These are phyloP conservation scores for Pocillopora meandrina DNA, from an alignment of 92 coral and sea anemone species.

Conservation along the genomic window DNA sequence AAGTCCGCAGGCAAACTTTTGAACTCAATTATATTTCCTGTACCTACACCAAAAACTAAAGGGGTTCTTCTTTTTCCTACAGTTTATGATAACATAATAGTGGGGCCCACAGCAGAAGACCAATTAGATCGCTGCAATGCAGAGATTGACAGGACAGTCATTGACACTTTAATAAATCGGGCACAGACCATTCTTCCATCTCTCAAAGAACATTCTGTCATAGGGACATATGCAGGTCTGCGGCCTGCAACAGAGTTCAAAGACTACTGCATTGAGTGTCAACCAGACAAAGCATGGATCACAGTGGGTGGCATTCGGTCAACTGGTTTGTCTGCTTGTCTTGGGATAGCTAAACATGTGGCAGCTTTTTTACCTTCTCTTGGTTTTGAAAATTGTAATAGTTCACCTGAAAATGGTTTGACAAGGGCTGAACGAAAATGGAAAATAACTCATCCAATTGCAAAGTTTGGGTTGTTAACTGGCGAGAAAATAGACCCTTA, in stretches of 20 bases:
- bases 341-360: constrained; percentile 78
- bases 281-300: constrained; percentile 57
- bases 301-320: constrained; percentile 86
- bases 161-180: constrained; percentile 40
- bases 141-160: constrained; percentile 50
- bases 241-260: constrained; percentile 82
- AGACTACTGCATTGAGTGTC: constrained; percentile 74
- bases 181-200: constrained; percentile 61
- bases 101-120: constrained; percentile 88
- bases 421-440: constrained; percentile 35
- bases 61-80: constrained; percentile 72
- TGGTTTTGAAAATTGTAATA: neutral
- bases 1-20: constrained; percentile 64
- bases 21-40: constrained; percentile 73
- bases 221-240: constrained; percentile 80
- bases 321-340: constrained; percentile 81
- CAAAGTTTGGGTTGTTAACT: constrained; percentile 57
- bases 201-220: constrained; percentile 50
- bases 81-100: constrained; percentile 71
- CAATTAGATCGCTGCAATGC: constrained; percentile 67
- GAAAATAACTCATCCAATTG: constrained; percentile 70
- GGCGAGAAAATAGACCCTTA: neutral
- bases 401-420: constrained; percentile 7
- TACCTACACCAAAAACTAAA: constrained; percentile 71
- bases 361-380: constrained; percentile 47